Evolutionary conservation across 2,888 invertebrate genomes (phyloP).

Genomic region (Druceiella hillmani): DNA sequence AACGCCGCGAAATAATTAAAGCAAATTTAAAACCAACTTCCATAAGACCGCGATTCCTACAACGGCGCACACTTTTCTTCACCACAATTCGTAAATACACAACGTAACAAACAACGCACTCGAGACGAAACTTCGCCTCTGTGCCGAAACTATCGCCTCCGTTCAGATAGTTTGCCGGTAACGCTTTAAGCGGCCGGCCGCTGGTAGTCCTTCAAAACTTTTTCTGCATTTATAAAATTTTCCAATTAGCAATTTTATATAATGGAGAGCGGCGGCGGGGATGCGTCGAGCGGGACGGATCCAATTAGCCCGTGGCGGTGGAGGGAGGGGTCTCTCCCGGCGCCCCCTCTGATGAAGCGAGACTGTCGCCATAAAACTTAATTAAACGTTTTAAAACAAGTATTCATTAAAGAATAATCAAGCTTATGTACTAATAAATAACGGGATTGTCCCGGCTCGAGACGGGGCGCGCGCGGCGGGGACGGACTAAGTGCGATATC

Average conservation of each 20-base stretch:
- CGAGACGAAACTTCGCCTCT: no score
- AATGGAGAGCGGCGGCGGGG: slow-evolving; percentile 44
- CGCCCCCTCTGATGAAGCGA: slow-evolving; percentile 31
- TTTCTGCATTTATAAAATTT: slow-evolving; percentile 53
- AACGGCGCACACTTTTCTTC: no score
- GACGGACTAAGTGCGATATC: slow-evolving; percentile 27
- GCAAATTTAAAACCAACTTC: no score
- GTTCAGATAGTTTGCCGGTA: no score
- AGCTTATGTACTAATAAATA: slow-evolving; percentile 57
- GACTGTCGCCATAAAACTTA: slow-evolving; percentile 56
- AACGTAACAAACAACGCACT: no score
- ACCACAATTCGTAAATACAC: no score
- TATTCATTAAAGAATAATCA: slow-evolving; percentile 57
- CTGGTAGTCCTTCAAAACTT: no score
- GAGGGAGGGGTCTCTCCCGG: slow-evolving; percentile 25
- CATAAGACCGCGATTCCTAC: no score
- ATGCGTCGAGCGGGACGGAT: slow-evolving; percentile 37
- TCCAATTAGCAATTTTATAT: slow-evolving; percentile 55
- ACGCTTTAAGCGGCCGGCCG: no score
- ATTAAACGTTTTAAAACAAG: slow-evolving; percentile 57
- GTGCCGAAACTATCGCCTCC: no score
- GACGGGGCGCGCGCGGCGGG: slow-evolving; percentile 44
- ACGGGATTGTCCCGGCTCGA: slow-evolving; percentile 53
- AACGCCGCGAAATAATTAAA: no score
- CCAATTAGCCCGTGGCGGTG: slow-evolving; percentile 50